These are phyloP conservation scores for fruit fly (Drosophila melanogaster) DNA, from an alignment of 1,140 invertebrate species.

Conservation along the genomic window DNA sequence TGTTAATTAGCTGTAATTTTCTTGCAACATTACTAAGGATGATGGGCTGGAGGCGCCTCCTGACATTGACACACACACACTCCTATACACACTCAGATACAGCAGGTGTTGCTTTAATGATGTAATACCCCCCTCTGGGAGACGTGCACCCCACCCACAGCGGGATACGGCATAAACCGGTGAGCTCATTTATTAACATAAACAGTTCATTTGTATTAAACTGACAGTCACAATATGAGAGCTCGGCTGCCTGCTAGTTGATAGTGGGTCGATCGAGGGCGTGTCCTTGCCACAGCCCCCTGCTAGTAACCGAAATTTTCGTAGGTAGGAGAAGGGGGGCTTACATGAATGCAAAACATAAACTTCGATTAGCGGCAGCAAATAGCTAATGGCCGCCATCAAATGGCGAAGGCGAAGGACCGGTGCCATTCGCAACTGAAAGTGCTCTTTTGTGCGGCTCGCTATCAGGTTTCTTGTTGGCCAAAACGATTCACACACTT, in stretches of 20 bases:
- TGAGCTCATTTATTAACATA: conserved; percentile 80
- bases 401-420: conserved; percentile 22
- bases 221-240: conserved; percentile 50
- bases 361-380: conserved; percentile 58
- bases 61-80: conserved; percentile 67
- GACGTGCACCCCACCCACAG: background rate
- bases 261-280: conserved; percentile 23
- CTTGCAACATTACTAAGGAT: conserved; percentile 30
- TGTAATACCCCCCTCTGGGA: conserved; percentile 58
- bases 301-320: background rate
- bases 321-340: background rate
- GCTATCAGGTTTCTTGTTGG: conserved; percentile 78
- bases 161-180: conserved; percentile 44
- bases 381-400: conserved; percentile 49
- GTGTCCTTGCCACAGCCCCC: conserved; percentile 3
- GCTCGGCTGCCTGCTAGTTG: conserved; percentile 13
- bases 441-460: conserved; percentile 32
- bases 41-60: conserved; percentile 5
- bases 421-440: conserved; percentile 29
- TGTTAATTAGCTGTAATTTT: conserved; percentile 79
- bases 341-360: conserved; percentile 59
- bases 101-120: conserved; percentile 79
- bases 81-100: conserved; percentile 9
- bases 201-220: conserved; percentile 80
- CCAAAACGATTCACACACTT: conserved; percentile 71